Evolutionary conservation across 1,140 invertebrate genomes (phyloP).

Genomic region (Zaprionus davidi): DNA sequence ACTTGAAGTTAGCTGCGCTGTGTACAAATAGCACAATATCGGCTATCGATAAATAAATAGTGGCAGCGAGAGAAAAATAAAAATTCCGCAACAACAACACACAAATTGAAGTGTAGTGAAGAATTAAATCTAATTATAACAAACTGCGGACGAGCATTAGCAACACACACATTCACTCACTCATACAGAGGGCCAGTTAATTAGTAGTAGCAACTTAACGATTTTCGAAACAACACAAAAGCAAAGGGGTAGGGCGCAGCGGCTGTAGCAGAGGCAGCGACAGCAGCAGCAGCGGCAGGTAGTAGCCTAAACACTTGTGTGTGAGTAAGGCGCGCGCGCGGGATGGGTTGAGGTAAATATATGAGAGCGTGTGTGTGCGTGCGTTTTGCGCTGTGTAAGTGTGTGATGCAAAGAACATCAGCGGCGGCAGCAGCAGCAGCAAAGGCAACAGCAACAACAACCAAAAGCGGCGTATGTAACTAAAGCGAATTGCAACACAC

Average conservation of each 20-base stretch:
- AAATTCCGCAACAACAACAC: slow-evolving; percentile 63
- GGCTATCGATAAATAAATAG: slow-evolving; percentile 42
- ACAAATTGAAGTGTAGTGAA: slow-evolving; percentile 66
- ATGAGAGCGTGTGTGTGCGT: slow-evolving; percentile 28
- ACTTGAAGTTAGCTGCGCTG: slow-evolving; percentile 46
- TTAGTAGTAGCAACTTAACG: slow-evolving; percentile 69
- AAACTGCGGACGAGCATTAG: slow-evolving; percentile 45
- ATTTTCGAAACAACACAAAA: slow-evolving; percentile 56
- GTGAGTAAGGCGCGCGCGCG: slow-evolving; percentile 44
- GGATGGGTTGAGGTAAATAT: slow-evolving; percentile 66
- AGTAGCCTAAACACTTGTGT: slow-evolving; percentile 48
- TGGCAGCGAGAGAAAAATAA: slow-evolving; percentile 56
- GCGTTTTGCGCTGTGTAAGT: slow-evolving; percentile 44
- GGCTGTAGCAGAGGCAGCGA: slow-evolving; percentile 22
- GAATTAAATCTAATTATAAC: slow-evolving; percentile 79
- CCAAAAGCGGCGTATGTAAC: slow-evolving; percentile 44
- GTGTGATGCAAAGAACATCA: slow-evolving; percentile 46
- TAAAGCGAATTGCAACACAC: slow-evolving; percentile 46
- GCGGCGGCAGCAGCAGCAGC: slow-evolving; percentile 27
- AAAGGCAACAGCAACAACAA: slow-evolving; percentile 37
- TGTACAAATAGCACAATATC: slow-evolving; percentile 17
- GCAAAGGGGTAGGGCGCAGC: slow-evolving; percentile 37
- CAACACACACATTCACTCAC: slow-evolving; percentile 22
- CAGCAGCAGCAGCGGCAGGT: slow-evolving; percentile 50
- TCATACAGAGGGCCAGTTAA: slow-evolving; percentile 48